phyloP scores from a whole-genome alignment of 2,113 vertebrate species.

The Corythaeola cristata region DNA sequence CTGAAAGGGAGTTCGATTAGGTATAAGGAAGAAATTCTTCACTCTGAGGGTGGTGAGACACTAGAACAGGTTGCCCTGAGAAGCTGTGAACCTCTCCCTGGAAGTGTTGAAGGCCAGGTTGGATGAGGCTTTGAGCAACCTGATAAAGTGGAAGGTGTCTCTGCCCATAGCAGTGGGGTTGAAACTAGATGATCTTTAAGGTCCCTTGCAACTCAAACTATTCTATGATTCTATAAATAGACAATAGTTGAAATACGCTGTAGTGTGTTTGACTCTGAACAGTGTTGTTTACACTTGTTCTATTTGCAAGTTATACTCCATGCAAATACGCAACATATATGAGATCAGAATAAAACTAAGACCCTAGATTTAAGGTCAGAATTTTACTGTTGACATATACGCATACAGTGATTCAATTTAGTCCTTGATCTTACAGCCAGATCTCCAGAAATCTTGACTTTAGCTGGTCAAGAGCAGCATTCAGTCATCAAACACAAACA shows the following conservation, averaged over 20 bases:
- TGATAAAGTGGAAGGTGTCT: not conserved
- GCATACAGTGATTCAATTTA: not conserved
- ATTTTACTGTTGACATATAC: not conserved
- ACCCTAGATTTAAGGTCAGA: not conserved
- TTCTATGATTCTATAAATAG: not conserved
- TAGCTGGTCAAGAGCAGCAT: not conserved
- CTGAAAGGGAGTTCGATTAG: no score
- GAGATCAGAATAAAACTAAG: not conserved
- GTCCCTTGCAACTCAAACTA: not conserved
- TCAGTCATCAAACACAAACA: not conserved
- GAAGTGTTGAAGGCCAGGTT: not conserved
- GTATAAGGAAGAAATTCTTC: no score
- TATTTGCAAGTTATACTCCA: not conserved
- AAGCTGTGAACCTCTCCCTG: not conserved
- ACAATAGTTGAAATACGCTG: not conserved
- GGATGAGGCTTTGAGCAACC: not conserved
- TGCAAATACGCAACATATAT: not conserved
- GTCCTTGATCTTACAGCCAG: not conserved
- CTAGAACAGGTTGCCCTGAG: not conserved
- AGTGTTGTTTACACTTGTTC: not conserved
- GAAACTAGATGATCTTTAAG: not conserved
- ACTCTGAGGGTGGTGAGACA: not conserved
- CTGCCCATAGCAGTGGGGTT: accelerated
- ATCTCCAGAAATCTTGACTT: not conserved
- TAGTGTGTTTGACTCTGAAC: not conserved